Evolutionary conservation across 1,140 invertebrate species (phyloP).

Genomic region (Centruroides vittatus): DNA sequence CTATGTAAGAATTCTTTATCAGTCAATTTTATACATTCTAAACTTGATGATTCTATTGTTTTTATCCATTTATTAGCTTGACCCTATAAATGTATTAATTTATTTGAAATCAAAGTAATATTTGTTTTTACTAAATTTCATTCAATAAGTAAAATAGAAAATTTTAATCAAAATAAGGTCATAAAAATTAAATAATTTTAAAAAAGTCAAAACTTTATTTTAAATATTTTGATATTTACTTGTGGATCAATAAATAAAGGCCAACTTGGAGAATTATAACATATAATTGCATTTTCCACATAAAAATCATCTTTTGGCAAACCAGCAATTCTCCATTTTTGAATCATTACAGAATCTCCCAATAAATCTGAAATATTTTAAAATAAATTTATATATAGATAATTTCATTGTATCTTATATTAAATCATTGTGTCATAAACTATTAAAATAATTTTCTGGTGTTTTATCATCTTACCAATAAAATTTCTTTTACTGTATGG

Average conservation of each 20-base stretch:
- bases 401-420: neutral
- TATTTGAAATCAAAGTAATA: too few species aligned
- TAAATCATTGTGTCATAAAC: neutral
- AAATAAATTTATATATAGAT: neutral
- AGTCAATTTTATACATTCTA: conserved; percentile 62
- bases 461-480: too few species aligned
- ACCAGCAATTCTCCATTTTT: conserved; percentile 81
- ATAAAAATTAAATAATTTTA: too few species aligned
- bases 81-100: conserved; percentile 17
- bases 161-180: too few species aligned
- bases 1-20: conserved; percentile 70
- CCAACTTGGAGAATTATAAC: conserved; percentile 65
- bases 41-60: conserved; percentile 74
- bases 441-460: too few species aligned
- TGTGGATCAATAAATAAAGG: conserved; percentile 92
- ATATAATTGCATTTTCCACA: conserved; percentile 83
- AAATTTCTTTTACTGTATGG: too few species aligned
- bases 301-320: conserved; percentile 78
- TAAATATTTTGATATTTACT: conserved; percentile 23
- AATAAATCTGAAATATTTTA: conserved; percentile 39
- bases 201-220: too few species aligned
- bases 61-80: conserved; percentile 65
- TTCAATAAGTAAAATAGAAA: too few species aligned
- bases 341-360: conserved; percentile 71
- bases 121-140: too few species aligned